A percentile compares a stretch with the other conserved stretches of the same genome.
phyloP scores from a whole-genome alignment of 2,888 invertebrate genomes.

The Spodoptera littoralis region DNA sequence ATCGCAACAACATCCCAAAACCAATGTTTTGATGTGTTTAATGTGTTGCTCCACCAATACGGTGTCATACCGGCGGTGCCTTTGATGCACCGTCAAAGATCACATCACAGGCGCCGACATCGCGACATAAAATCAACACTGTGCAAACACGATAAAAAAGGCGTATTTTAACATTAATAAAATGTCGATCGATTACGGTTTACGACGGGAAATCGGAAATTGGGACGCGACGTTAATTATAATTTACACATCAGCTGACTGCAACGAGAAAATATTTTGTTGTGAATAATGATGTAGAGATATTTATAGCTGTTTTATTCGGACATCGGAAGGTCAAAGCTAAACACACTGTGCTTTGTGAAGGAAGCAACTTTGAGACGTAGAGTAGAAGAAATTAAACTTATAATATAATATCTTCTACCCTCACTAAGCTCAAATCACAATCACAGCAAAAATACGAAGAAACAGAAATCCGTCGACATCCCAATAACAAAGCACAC shows the following conservation, averaged over 20 bases:
- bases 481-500: slow-evolving; percentile 55
- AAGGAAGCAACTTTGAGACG: not conserved
- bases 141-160: slow-evolving; percentile 66
- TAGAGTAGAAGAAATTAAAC: no score
- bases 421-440: not conserved
- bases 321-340: slow-evolving; percentile 12
- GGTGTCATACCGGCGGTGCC: slow-evolving; percentile 76
- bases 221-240: slow-evolving; percentile 44
- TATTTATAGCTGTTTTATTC: slow-evolving; percentile 12
- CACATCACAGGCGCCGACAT: slow-evolving; percentile 63
- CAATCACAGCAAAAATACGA: slow-evolving; percentile 18
- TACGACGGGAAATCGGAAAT: slow-evolving; percentile 64
- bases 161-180: slow-evolving; percentile 59
- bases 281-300: slow-evolving; percentile 1
- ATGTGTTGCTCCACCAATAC: slow-evolving; percentile 86
- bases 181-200: slow-evolving; percentile 64
- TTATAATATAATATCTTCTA: no score
- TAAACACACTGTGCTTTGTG: not conserved
- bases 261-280: slow-evolving; percentile 26
- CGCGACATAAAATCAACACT: slow-evolving; percentile 64
- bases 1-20: slow-evolving; percentile 56
- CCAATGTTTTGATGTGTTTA: slow-evolving; percentile 67
- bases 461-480: slow-evolving; percentile 41
- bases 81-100: slow-evolving; percentile 82
- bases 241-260: slow-evolving; percentile 37